These are phyloP conservation scores for Samia ricini DNA, from an alignment of 1,140 invertebrate species.

Conservation along the genomic window DNA sequence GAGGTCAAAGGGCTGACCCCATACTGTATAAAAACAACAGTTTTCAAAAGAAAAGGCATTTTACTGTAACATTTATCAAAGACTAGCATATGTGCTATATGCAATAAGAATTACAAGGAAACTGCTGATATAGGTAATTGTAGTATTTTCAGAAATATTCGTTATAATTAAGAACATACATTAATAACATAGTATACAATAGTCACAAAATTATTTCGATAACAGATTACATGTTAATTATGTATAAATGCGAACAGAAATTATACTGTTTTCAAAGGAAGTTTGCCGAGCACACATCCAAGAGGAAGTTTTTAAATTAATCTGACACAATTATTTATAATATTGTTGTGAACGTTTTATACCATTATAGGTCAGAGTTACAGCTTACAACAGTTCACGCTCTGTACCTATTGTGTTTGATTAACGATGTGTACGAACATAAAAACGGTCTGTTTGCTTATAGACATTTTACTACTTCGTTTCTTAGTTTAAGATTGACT, in stretches of 20 bases:
- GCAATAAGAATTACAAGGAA: too few relatives aligned
- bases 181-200: too few relatives aligned
- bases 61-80: too few relatives aligned
- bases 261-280: neutral
- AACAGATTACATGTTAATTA: neutral
- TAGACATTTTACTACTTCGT: neutral
- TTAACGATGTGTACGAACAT: conserved; percentile 19
- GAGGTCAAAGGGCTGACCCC: too few relatives aligned
- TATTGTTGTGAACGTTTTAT: neutral
- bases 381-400: conserved; percentile 3
- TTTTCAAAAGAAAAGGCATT: too few relatives aligned
- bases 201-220: neutral
- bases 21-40: too few relatives aligned
- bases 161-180: too few relatives aligned
- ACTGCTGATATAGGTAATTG: too few relatives aligned
- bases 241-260: neutral
- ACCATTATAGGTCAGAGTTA: conserved; percentile 13
- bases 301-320: neutral
- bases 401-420: conserved; percentile 6
- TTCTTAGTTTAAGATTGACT: too few relatives aligned
- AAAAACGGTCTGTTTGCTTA: conserved; percentile 12
- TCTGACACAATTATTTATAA: neutral
- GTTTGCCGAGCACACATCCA: neutral
- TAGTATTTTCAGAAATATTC: too few relatives aligned
- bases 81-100: too few relatives aligned